Evolutionary conservation across 53 echinoderm and acorn worm species (phyloP).

Genomic region (Arbacia lixula): DNA sequence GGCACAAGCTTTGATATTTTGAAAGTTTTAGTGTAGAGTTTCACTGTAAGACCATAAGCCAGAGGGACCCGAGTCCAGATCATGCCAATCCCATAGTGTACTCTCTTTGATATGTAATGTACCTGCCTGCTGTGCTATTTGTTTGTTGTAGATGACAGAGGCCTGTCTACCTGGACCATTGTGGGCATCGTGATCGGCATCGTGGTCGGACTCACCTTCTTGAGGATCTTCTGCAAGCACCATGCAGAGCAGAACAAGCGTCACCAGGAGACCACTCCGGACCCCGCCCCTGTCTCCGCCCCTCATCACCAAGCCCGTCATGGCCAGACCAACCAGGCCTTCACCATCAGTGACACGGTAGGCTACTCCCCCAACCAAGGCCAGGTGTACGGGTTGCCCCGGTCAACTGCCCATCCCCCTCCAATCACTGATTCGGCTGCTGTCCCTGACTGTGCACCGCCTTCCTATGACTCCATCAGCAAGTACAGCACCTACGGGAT

Average conservation of each 20-base stretch:
- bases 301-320: background rate
- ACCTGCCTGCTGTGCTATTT: background rate
- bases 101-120: background rate
- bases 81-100: background rate
- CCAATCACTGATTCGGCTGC: no score
- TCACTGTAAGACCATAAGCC: no score
- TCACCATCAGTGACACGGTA: background rate
- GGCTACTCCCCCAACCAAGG: background rate
- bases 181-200: background rate
- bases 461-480: conserved; percentile 19
- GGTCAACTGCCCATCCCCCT: background rate
- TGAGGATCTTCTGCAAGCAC: no score
- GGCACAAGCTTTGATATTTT: no score
- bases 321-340: conserved; percentile 7
- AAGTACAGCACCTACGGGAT: conserved; percentile 10
- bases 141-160: background rate
- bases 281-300: background rate
- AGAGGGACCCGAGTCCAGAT: no score
- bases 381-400: no score
- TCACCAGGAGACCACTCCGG: background rate
- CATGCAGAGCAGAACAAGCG: no score
- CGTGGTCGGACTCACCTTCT: background rate
- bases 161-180: background rate
- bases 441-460: conserved; percentile 11
- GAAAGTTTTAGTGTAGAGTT: no score